These are phyloP conservation scores for Sphenopsis melanotis DNA, from an alignment of 2,797 vertebrate species.

Conservation along the genomic window DNA sequence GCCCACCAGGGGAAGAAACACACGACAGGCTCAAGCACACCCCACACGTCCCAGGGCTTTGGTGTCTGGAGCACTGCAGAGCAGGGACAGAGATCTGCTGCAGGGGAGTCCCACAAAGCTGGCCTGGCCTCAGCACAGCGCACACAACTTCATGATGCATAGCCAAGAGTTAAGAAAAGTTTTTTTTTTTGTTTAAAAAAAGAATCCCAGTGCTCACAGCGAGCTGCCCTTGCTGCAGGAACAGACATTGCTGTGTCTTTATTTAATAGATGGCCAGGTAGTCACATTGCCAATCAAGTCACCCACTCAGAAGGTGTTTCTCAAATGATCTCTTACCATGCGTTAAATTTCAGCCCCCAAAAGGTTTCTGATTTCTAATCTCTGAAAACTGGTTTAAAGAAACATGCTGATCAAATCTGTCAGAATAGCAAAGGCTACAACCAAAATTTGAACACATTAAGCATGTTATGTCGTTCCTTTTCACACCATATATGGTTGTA, in stretches of 20 bases:
- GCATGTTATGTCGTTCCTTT: not conserved
- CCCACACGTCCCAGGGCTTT: not conserved
- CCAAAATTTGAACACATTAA: not conserved
- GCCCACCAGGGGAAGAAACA: not conserved
- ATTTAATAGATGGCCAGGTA: not conserved
- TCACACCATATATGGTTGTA: not conserved
- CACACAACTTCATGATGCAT: fast-evolving
- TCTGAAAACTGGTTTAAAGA: not conserved
- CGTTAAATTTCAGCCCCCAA: not conserved
- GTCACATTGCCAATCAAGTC: not conserved
- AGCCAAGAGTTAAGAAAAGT: not conserved
- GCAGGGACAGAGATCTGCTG: not conserved
- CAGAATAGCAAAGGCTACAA: not conserved
- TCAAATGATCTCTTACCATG: not conserved
- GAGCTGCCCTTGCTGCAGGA: not conserved
- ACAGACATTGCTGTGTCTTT: not conserved
- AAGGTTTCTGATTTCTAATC: not conserved
- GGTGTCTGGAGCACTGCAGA: not conserved
- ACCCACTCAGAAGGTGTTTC: not conserved
- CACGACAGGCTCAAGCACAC: fast-evolving
- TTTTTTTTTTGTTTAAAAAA: not conserved
- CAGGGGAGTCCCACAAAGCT: not conserved
- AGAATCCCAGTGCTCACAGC: not conserved
- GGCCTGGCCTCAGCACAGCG: not conserved
- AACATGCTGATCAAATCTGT: not conserved